Base-by-base conservation (phyloP, 1,140 invertebrate species). In the Drosophila hydei region DNA sequence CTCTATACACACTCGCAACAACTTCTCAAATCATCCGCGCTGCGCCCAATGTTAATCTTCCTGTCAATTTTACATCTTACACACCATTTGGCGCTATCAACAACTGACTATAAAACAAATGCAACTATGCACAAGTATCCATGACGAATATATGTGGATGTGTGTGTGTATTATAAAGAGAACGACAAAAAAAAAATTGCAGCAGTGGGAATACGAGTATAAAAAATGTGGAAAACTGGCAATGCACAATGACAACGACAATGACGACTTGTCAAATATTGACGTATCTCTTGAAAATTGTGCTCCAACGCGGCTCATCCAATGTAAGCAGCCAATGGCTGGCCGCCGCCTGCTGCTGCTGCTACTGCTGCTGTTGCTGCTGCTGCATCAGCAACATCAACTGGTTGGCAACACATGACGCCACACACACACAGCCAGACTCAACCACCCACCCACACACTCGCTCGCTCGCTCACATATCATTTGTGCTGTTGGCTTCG, bases 251-350 rank as follows among this genome's bases (percentile, higher is more conserved):
- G 70, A 63, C 60, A 76, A 85, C 65, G 69, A 77, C 84, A 88
- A 88, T 89, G 84, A 88, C 84, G 83, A 88, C 83, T 88, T 89
- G 83, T 89, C 85, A 89, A 89, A 89, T 89, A 89, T 89, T 89
- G 85, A 89, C 85, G 87, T 75, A 89, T 85, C 85, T 89, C 85
- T 89, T 89, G 77, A 89, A 89, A 89, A 89, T 87, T 89, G 80
- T 89, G 87, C 85, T 89, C 69, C 72, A 81, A 80, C 85, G 81
- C 65, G 67, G 85, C 85, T 89, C 80, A 89, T 90, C 87, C 77
- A 78, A 75, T 89, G 80, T 89, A 89, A 89, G 80, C 80, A 78
- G 63, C 78, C 72, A 76, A 60, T 79, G 73, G 69, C 59, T 56
- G 40, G 30, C 70, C 63, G 27, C 43, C 71, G 54, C 38, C 45